These are phyloP conservation scores for Ectemnius cavifrons DNA, from an alignment of 2,888 invertebrate species.

Conservation along the genomic window DNA sequence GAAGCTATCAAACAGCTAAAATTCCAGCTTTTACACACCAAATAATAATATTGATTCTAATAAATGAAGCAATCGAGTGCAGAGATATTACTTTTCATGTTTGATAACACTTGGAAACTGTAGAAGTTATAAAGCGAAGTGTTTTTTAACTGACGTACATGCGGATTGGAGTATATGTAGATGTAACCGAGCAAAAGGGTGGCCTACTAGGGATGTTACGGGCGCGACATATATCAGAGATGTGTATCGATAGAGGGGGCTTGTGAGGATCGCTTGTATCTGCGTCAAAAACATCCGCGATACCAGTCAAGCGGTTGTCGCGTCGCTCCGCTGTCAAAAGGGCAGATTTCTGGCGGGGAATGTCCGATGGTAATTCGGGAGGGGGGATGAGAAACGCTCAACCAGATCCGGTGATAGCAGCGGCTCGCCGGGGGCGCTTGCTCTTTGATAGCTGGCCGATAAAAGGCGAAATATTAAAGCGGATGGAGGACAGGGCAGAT, in stretches of 20 bases:
- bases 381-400: conserved; percentile 12
- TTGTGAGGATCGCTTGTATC: background rate
- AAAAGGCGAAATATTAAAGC: conserved; percentile 15
- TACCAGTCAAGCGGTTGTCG: background rate
- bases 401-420: background rate
- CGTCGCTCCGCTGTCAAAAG: conserved; percentile 24
- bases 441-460: background rate
- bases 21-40: no score
- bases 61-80: no score
- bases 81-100: no score
- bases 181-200: background rate
- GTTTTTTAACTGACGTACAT: no score
- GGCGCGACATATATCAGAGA: background rate
- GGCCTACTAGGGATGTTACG: background rate
- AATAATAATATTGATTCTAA: no score
- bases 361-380: conserved; percentile 41
- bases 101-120: no score
- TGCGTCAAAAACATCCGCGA: background rate
- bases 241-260: background rate
- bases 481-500: conserved; percentile 8
- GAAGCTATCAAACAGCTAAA: no score
- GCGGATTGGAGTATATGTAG: no score
- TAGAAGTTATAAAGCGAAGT: no score
- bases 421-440: background rate
- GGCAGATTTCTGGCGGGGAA: conserved; percentile 34